phyloP scores from a whole-genome alignment of 1,140 invertebrate species.

The Gryon sp. region DNA sequence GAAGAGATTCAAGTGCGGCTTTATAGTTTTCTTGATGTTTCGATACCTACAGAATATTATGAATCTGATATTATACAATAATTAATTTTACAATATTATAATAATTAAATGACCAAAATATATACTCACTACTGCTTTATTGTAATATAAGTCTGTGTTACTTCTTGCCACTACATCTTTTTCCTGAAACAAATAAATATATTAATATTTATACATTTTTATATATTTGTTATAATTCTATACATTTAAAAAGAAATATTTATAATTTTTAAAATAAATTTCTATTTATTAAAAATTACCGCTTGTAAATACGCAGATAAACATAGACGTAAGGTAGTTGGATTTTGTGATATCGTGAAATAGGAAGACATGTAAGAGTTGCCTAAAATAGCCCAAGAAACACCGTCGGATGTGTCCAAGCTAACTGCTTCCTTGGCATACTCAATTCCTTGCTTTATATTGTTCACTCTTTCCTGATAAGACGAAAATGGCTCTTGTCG shows the following conservation, averaged over 20 bases:
- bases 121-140: conserved; percentile 88
- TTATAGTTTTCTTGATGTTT: conserved; percentile 91
- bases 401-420: conserved; percentile 89
- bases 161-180: conserved; percentile 86
- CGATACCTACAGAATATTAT: conserved; percentile 81
- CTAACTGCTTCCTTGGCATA: conserved; percentile 91
- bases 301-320: conserved; percentile 91
- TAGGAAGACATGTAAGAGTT: conserved; percentile 92
- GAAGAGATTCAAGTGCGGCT: conserved; percentile 85
- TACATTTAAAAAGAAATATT: too few relatives aligned
- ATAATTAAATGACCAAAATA: neutral
- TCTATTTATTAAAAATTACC: conserved; percentile 77
- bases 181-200: conserved; percentile 79
- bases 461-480: conserved; percentile 82
- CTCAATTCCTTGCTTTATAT: conserved; percentile 86
- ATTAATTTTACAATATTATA: conserved; percentile 6
- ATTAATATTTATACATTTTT: conserved; percentile 3
- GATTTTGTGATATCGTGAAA: conserved; percentile 88
- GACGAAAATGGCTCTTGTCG: conserved; percentile 83
- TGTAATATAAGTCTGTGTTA: conserved; percentile 91
- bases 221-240: conserved; percentile 4
- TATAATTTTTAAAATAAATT: conserved; percentile 43
- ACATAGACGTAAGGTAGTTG: conserved; percentile 85
- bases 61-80: neutral
- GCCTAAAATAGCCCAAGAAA: conserved; percentile 91